Evolutionary conservation across 2,888 invertebrate species (phyloP).

Genomic region (Proisotoma minuta): DNA sequence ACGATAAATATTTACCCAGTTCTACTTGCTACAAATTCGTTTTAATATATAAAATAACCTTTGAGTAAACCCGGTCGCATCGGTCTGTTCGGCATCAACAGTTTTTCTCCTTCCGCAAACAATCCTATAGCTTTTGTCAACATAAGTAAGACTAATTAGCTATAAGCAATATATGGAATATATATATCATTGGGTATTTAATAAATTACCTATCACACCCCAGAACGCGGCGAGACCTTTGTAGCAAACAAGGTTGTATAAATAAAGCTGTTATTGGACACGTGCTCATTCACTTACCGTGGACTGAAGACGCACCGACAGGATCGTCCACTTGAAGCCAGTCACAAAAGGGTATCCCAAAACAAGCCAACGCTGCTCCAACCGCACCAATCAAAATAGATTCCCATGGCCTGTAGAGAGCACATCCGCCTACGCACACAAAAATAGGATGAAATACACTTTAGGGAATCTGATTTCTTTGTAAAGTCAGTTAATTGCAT

Average conservation of each 20-base stretch:
- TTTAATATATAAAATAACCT: slow-evolving; percentile 47
- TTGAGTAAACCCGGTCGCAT: slow-evolving; percentile 52
- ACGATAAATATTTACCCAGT: slow-evolving; percentile 2
- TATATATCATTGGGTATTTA: no score
- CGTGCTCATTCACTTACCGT: slow-evolving; percentile 59
- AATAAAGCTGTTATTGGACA: not conserved
- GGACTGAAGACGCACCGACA: slow-evolving; percentile 84
- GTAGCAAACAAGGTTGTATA: not conserved
- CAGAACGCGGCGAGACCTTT: slow-evolving; percentile 53
- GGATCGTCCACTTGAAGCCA: slow-evolving; percentile 78
- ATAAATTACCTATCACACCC: slow-evolving; percentile 79
- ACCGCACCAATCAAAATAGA: slow-evolving; percentile 73
- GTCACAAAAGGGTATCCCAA: slow-evolving; percentile 71
- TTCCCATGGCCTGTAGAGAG: slow-evolving; percentile 81
- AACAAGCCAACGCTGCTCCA: slow-evolving; percentile 69
- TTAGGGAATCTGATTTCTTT: no score
- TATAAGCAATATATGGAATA: no score
- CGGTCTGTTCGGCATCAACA: slow-evolving; percentile 57
- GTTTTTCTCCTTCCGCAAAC: slow-evolving; percentile 78
- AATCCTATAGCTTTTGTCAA: slow-evolving; percentile 87
- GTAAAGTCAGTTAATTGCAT: not conserved
- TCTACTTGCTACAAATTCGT: no score
- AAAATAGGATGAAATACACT: no score
- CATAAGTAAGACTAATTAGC: no score
- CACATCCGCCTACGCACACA: slow-evolving; percentile 82